These are phyloP conservation scores for Schrankia costaestrigalis DNA, from an alignment of 2,888 invertebrate genomes.

Conservation along the genomic window DNA sequence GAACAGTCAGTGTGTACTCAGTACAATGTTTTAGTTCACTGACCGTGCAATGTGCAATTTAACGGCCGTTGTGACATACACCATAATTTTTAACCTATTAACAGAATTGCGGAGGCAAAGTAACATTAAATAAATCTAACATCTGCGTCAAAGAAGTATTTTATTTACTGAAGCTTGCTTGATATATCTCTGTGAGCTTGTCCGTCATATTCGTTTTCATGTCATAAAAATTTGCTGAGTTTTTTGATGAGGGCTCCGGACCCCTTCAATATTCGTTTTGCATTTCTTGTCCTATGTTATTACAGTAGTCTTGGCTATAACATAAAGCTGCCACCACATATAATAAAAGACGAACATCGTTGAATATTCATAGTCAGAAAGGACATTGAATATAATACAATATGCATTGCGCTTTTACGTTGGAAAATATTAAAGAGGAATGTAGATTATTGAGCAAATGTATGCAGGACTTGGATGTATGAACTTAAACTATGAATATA, in stretches of 20 bases:
- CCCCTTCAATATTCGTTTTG: no score
- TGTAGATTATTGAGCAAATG: no score
- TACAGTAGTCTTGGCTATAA: slow-evolving; percentile 20
- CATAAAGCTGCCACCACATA: slow-evolving; percentile 16
- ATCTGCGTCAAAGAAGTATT: slow-evolving; percentile 5
- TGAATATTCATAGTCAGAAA: slow-evolving; percentile 25
- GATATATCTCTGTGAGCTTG: no score
- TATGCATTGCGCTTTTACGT: slow-evolving; percentile 18
- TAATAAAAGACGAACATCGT: slow-evolving; percentile 27
- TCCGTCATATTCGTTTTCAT: no score
- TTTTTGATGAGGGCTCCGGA: no score
- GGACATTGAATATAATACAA: slow-evolving; percentile 20
- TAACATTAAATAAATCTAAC: slow-evolving; percentile 8
- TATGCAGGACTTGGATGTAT: slow-evolving; percentile 13
- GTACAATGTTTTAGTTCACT: slow-evolving; percentile 59
- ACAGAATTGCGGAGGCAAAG: slow-evolving; percentile 13
- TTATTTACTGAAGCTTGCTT: no score
- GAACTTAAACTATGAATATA: no score
- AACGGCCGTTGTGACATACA: slow-evolving; percentile 34
- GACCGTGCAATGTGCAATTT: slow-evolving; percentile 59
- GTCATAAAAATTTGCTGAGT: no score
- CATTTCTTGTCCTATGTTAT: no score
- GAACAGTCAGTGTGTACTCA: slow-evolving; percentile 16
- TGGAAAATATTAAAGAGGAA: no score
- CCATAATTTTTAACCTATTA: slow-evolving; percentile 34